Evolutionary conservation across 2,113 vertebrate species (phyloP).

Genomic region (Pterocles gutturalis): DNA sequence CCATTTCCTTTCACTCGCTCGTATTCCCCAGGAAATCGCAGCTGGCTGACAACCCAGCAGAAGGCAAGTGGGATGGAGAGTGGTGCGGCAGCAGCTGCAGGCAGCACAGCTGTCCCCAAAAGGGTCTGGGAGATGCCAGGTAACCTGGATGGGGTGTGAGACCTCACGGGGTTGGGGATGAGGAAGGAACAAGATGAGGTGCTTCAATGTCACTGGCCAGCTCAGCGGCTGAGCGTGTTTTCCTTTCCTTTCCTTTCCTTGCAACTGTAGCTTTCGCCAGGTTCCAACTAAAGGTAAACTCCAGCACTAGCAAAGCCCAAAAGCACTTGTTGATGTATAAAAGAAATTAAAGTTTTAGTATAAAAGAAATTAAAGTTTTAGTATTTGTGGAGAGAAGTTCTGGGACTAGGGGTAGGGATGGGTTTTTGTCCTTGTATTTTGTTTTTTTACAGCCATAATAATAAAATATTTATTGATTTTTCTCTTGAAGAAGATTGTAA

Average conservation of each 20-base stretch:
- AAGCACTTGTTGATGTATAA: neutral
- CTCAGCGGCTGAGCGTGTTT: accelerated
- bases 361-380: neutral
- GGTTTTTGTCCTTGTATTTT: neutral
- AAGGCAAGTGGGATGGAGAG: neutral
- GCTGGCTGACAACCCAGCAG: neutral
- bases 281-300: neutral
- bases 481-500: neutral
- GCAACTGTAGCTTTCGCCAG: neutral
- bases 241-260: neutral
- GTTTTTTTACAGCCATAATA: neutral
- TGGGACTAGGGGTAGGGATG: accelerated
- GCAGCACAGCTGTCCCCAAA: neutral
- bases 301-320: neutral
- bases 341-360: neutral
- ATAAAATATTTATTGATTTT: neutral
- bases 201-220: neutral
- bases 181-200: accelerated
- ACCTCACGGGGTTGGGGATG: accelerated
- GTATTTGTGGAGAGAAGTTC: neutral
- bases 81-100: neutral
- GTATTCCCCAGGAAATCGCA: neutral
- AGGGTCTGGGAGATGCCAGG: neutral
- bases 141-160: accelerated
- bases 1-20: slow-evolving; percentile 12